Evolutionary conservation across 2,888 invertebrate genomes (phyloP).

Genomic region (Vannuccia rotundouncinata): DNA sequence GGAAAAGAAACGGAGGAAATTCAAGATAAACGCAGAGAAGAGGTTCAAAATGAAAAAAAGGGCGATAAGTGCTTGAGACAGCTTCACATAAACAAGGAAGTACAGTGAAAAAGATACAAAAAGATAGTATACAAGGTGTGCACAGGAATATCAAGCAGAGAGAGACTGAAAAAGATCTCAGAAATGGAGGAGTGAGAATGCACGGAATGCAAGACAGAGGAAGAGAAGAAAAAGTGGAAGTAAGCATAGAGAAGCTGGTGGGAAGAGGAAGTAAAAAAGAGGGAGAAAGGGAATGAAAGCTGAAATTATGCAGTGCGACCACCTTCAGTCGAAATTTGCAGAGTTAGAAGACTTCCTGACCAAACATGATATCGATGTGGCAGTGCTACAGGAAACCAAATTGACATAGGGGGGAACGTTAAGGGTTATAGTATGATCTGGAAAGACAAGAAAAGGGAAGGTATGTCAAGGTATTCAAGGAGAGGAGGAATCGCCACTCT

Average conservation of each 20-base stretch:
- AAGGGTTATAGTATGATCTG: not conserved
- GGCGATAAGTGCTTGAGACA: not conserved
- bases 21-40: constrained; percentile 15
- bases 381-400: not conserved
- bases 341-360: not conserved
- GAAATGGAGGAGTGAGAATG: not conserved
- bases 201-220: not conserved
- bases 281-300: not conserved
- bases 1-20: not conserved
- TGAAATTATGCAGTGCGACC: not conserved
- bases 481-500: not conserved
- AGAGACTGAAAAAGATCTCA: not conserved
- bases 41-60: not conserved
- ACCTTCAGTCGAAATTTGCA: not conserved
- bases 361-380: not conserved
- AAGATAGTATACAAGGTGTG: not conserved
- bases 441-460: not conserved
- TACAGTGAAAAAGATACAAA: constrained; percentile 4
- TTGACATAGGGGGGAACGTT: not conserved
- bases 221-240: not conserved
- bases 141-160: not conserved
- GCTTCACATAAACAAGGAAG: constrained; percentile 11
- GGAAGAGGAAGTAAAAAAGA: not conserved
- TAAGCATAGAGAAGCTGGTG: not conserved
- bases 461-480: not conserved